Conservation (phyloP, 2,113 vertebrate species). For the Trichomycterus rosablanca region DNA sequence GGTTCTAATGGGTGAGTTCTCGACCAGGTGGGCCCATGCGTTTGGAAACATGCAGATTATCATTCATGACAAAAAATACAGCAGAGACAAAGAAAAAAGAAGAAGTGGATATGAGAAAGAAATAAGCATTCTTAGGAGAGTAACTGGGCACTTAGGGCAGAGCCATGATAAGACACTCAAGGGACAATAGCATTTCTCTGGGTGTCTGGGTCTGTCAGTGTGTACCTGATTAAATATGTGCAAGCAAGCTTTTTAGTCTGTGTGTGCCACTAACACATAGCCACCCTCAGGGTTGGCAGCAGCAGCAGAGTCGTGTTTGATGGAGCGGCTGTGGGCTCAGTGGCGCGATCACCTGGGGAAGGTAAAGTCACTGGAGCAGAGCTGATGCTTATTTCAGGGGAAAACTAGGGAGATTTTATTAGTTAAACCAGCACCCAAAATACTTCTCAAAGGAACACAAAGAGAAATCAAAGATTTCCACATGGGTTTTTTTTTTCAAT, state of each 20-base stretch:
- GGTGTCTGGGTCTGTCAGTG: constrained; percentile 40
- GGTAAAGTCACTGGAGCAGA: constrained; percentile 72
- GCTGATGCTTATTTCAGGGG: constrained; percentile 78
- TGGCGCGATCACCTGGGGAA: constrained; percentile 76
- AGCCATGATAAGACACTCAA: constrained; percentile 71
- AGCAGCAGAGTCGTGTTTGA: constrained; percentile 72
- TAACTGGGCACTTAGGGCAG: constrained; percentile 68
- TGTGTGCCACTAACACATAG: constrained; percentile 67
- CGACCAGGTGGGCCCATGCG: constrained; percentile 46
- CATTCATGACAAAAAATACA: constrained; percentile 45
- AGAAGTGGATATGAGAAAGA: constrained; percentile 1
- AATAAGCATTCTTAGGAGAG: constrained; percentile 45
- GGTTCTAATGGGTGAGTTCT: constrained; percentile 43
- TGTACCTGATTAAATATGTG: constrained; percentile 33
- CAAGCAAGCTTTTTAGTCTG: constrained; percentile 40
- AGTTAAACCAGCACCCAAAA: constrained; percentile 54
- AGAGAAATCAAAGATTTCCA: constrained; percentile 27
- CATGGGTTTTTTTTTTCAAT: constrained; percentile 5
- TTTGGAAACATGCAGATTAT: constrained; percentile 47
- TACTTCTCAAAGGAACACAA: constrained; percentile 9
- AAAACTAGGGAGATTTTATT: constrained; percentile 77
- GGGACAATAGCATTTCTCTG: constrained; percentile 58
- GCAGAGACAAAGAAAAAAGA: constrained; percentile 14
- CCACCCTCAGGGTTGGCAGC: constrained; percentile 77
- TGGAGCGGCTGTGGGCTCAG: constrained; percentile 71